Evolutionary conservation across 2,797 vertebrate genomes (phyloP).

Genomic region (Craterocephalus amniculus): DNA sequence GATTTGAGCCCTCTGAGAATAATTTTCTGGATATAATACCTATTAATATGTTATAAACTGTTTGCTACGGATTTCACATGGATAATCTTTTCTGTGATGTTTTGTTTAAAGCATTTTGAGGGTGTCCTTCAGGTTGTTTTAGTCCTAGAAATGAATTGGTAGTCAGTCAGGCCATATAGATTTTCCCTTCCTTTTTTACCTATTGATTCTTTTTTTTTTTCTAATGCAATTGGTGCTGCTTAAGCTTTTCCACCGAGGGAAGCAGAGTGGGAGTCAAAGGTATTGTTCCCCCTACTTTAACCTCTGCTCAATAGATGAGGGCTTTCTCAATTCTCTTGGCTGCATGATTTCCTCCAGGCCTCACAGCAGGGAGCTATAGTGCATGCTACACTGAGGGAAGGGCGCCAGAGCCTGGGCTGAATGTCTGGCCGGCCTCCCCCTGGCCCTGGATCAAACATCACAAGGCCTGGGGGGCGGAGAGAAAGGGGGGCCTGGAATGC

Average conservation of each 20-base stretch:
- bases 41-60: background rate
- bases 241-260: constrained; percentile 49
- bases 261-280: constrained; percentile 54
- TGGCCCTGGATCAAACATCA: constrained; percentile 76
- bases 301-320: constrained; percentile 62
- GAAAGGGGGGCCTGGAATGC: constrained; percentile 52
- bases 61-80: background rate
- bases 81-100: constrained; percentile 11
- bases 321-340: constrained; percentile 66
- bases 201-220: constrained; percentile 45
- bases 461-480: constrained; percentile 40
- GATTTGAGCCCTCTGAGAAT: background rate
- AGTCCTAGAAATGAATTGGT: constrained; percentile 40
- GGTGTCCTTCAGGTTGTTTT: constrained; percentile 9
- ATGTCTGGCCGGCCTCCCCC: constrained; percentile 71
- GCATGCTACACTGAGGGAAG: constrained; percentile 67
- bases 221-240: constrained; percentile 54
- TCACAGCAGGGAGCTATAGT: constrained; percentile 73
- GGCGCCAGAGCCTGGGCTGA: constrained; percentile 66
- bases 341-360: constrained; percentile 75
- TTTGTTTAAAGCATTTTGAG: background rate
- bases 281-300: constrained; percentile 65
- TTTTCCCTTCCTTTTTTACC: constrained; percentile 35
- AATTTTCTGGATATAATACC: background rate
- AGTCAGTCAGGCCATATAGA: constrained; percentile 53